Percentiles rank a stretch among this genome's conserved stretches.
Conservation (phyloP, 1,140 invertebrate species). For the Drosophila funebris region DNA sequence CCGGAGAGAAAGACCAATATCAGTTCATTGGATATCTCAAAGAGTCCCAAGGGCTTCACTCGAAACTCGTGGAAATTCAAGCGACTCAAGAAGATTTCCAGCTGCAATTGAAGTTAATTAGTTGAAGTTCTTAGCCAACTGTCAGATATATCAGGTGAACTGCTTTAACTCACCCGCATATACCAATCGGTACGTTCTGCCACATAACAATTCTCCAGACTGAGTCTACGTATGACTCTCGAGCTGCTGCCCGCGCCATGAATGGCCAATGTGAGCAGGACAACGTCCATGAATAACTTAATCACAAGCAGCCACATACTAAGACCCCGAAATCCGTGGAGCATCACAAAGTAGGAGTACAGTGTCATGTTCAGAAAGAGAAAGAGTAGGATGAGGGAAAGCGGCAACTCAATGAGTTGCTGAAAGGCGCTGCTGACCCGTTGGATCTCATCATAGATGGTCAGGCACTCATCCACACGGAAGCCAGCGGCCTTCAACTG, state of each 20-base stretch:
- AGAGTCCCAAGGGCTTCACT: constrained; percentile 54
- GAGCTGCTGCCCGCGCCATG: constrained; percentile 61
- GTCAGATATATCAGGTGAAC: too few species aligned
- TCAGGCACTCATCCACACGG: constrained; percentile 58
- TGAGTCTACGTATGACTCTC: constrained; percentile 27
- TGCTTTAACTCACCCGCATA: constrained; percentile 39
- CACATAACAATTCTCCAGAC: constrained; percentile 57
- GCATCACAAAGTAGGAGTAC: constrained; percentile 51
- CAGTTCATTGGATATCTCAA: constrained; percentile 65
- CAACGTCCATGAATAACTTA: constrained; percentile 55
- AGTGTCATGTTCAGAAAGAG: constrained; percentile 47
- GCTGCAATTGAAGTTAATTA: too few species aligned
- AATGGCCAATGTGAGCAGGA: constrained; percentile 57
- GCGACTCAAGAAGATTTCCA: constrained; percentile 66
- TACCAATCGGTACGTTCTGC: constrained; percentile 57
- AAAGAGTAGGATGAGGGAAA: constrained; percentile 28
- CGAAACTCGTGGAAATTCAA: constrained; percentile 59
- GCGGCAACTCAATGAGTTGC: constrained; percentile 50
- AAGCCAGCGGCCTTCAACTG: constrained; percentile 30
- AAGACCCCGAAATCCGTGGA: background rate
- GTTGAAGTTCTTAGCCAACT: too few species aligned
- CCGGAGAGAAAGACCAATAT: constrained; percentile 61
- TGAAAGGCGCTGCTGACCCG: constrained; percentile 47
- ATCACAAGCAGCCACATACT: constrained; percentile 49
- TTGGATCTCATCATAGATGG: constrained; percentile 61